These are phyloP conservation scores for Thymallus thymallus DNA, from an alignment of 2,113 vertebrate genomes.

Conservation along the genomic window DNA sequence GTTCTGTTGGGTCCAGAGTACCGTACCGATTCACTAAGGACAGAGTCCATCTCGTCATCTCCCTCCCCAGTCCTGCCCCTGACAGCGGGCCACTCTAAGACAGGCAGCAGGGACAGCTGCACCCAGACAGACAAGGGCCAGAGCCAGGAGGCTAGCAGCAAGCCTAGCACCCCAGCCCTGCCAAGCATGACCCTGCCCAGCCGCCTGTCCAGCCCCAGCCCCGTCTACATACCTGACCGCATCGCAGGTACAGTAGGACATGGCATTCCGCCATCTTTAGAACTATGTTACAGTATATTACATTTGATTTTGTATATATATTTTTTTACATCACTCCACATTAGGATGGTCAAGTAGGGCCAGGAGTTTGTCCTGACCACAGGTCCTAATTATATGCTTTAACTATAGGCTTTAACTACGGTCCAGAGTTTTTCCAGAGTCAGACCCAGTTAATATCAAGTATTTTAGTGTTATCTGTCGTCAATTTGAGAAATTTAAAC, in stretches of 20 bases:
- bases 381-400: too few species aligned
- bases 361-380: too few species aligned
- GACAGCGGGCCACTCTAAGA: constrained; percentile 88
- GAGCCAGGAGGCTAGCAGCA: constrained; percentile 74
- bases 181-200: constrained; percentile 66
- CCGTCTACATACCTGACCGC: constrained; percentile 76
- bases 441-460: too few species aligned
- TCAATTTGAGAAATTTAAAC: too few species aligned
- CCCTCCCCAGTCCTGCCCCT: constrained; percentile 90
- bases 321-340: too few species aligned
- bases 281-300: too few species aligned
- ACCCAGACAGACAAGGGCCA: constrained; percentile 87
- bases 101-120: constrained; percentile 93
- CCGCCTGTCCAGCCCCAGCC: constrained; percentile 75
- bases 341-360: too few species aligned
- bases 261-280: not conserved
- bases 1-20: constrained; percentile 91
- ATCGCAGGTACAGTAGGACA: constrained; percentile 59
- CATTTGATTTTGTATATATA: too few species aligned
- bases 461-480: too few species aligned
- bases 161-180: constrained; percentile 69
- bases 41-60: constrained; percentile 88
- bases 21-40: constrained; percentile 82
- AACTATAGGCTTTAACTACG: too few species aligned
- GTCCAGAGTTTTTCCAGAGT: too few species aligned